Evolutionary conservation across 2,888 invertebrate genomes (phyloP).

Genomic region (Pocota personata): DNA sequence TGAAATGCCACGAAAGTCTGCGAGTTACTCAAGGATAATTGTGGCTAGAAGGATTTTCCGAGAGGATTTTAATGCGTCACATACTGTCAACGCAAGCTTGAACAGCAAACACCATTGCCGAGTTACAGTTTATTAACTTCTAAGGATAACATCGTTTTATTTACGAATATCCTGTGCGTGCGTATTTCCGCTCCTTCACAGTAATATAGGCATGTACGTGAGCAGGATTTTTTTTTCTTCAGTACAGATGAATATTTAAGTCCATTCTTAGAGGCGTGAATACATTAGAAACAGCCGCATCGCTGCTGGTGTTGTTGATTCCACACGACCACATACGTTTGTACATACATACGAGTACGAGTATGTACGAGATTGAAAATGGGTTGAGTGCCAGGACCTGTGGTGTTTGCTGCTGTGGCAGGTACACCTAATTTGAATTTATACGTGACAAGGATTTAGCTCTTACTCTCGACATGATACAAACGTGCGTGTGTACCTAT

Average conservation of each 20-base stretch:
- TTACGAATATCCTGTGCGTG: conserved; percentile 15
- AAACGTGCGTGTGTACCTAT: neutral
- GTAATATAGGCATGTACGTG: neutral
- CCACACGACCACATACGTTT: neutral
- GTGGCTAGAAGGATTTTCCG: conserved; percentile 10
- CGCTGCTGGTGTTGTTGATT: conserved; percentile 8
- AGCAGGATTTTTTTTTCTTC: neutral
- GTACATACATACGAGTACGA: neutral
- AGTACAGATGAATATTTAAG: conserved; percentile 28
- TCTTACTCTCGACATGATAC: neutral
- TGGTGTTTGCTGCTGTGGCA: conserved; percentile 12
- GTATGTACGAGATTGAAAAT: too few species aligned
- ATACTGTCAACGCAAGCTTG: conserved; percentile 11
- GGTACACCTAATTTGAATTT: conserved; percentile 32
- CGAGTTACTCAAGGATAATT: conserved; percentile 9
- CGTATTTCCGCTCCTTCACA: neutral
- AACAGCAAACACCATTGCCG: conserved; percentile 11
- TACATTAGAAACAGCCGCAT: conserved; percentile 28
- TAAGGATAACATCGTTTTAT: conserved; percentile 25
- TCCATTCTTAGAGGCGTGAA: conserved; percentile 18
- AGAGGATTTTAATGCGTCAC: conserved; percentile 14
- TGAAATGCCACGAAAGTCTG: conserved; percentile 1
- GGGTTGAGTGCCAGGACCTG: conserved; percentile 12
- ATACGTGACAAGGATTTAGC: conserved; percentile 31
- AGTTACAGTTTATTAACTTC: conserved; percentile 34